Percentiles rank a stretch among this genome's conserved stretches.
These are phyloP conservation scores for Acrocephalus kingi DNA, from an alignment of 2,113 vertebrate species.

Conservation along the genomic window DNA sequence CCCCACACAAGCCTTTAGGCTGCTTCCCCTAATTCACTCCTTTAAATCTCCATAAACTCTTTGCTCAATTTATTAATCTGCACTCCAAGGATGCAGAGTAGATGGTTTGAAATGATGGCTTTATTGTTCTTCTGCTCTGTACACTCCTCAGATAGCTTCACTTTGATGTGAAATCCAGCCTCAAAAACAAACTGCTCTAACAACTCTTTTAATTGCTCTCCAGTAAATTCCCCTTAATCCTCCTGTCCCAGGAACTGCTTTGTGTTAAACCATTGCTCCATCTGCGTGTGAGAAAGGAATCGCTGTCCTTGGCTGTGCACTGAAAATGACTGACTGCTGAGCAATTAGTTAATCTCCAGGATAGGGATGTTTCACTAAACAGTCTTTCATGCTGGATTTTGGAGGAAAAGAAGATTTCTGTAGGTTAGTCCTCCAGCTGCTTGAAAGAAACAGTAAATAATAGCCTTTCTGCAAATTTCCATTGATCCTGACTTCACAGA, in stretches of 20 bases:
- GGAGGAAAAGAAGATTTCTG: slow-evolving; percentile 32
- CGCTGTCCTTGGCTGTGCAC: neutral
- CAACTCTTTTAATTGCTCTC: slow-evolving; percentile 55
- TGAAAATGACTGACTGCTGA: slow-evolving; percentile 41
- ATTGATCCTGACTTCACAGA: slow-evolving; percentile 44
- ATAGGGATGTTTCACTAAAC: slow-evolving; percentile 37
- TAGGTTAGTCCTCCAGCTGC: neutral
- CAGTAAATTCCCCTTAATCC: slow-evolving; percentile 64
- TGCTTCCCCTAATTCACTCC: neutral
- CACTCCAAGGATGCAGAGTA: neutral
- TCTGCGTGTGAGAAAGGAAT: neutral
- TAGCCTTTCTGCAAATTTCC: slow-evolving; percentile 22
- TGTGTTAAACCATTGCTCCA: slow-evolving; percentile 26
- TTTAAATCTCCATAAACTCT: neutral
- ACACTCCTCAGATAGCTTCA: neutral
- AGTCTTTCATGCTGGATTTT: slow-evolving; percentile 51
- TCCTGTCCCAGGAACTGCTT: slow-evolving; percentile 38
- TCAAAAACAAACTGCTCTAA: slow-evolving; percentile 42
- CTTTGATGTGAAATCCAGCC: slow-evolving; percentile 52
- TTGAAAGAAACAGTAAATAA: slow-evolving; percentile 48
- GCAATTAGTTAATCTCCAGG: slow-evolving; percentile 63
- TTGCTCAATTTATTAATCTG: slow-evolving; percentile 30
- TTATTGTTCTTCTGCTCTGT: slow-evolving; percentile 14
- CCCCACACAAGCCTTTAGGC: neutral
- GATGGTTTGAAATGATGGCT: slow-evolving; percentile 2